Percentiles rank a stretch among this genome's conserved stretches.
Conservation (phyloP, 2,888 invertebrate genomes). For the Brachypalpus laphriformis region DNA sequence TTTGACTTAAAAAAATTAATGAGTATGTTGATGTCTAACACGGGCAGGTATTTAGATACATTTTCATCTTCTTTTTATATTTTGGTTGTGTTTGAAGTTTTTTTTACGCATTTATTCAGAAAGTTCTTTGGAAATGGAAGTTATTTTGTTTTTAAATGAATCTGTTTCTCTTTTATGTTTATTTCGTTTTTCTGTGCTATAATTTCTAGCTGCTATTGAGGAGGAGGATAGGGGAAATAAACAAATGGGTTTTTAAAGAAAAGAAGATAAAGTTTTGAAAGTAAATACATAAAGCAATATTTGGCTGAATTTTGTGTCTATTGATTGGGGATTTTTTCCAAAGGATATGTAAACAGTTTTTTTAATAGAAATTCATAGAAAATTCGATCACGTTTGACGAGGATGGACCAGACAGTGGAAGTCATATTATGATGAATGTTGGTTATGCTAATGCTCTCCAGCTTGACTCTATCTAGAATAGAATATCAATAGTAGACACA, state of each 20-base stretch:
- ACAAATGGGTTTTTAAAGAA: not conserved
- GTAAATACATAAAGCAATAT: not conserved
- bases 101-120: not conserved
- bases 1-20: constrained; percentile 5
- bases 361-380: not conserved
- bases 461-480: no score
- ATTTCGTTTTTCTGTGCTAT: not conserved
- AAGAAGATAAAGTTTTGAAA: not conserved
- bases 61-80: not conserved
- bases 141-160: not conserved
- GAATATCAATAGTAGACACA: no score
- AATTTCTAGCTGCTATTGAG: not conserved
- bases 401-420: no score
- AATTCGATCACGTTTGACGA: not conserved
- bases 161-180: not conserved
- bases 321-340: not conserved
- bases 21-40: constrained; percentile 1
- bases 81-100: not conserved
- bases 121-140: not conserved
- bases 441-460: no score
- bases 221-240: not conserved
- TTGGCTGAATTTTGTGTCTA: not conserved
- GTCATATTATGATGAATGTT: no score
- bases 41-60: not conserved
- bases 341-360: not conserved